Evolutionary conservation across 2,888 invertebrate species (phyloP), one percentile per base, ranked within the genome.

Genomic region (Norana najaformis): DNA sequence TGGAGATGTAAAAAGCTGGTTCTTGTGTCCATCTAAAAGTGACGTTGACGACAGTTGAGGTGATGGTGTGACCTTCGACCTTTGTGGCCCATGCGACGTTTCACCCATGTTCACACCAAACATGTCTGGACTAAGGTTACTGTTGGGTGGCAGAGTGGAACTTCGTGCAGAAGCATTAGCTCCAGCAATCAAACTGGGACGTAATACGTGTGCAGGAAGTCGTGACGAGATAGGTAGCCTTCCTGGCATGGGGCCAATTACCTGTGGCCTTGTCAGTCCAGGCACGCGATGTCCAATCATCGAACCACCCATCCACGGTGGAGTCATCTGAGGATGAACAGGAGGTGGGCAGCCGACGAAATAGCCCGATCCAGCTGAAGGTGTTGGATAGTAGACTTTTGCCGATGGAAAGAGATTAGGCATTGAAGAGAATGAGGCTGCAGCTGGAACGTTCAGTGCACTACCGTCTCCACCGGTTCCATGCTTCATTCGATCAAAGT

Each of bases 401-500:
- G 30, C n/a, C 11, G 85, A 8, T 85, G 85, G 85, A 85, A 85
- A 85, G 37, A 85, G 85, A 18, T 37, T 85, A 5, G 85, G 85
- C 85, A 85, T 85, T 0, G 85, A 85, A 85, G 85, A 85, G 85
- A 85, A 85, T 14, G 85, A 6, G 20, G 85, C 13, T 2, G 36
- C 36, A 3, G 37, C n/a, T 6, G 35, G 85, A 37, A 37, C 85
- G 36, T 85, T 85, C 85, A 37, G 23, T 2, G 85, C 85, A 6
- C 18, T 37, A 35, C 85, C 85, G 6, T 36, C 36, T 69, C 6
- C n/a, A 13, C 69, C 69, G 69, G 69, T 69, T 11, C 30, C n/a
- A n/a, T 69, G 30, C 36, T 85, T 85, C 14, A 85, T 85, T 36
- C 85, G 35, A 37, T 85, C 85, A 23, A 92, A 92, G 89, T 92